phyloP scores from a whole-genome alignment of 1,140 invertebrate genomes.

The Trachelipus rathkii region DNA sequence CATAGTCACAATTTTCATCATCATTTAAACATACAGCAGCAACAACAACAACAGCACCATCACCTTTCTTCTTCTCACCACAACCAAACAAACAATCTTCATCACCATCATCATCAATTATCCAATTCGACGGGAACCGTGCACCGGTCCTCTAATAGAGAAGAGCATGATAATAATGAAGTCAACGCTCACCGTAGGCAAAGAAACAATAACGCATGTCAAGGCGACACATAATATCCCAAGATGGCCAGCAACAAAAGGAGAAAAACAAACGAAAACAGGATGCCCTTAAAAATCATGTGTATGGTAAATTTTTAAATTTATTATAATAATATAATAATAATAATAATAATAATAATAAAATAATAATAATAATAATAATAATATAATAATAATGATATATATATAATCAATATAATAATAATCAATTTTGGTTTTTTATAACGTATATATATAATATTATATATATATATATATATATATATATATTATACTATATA shows the following conservation, averaged over 20 bases:
- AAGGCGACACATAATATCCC: background rate
- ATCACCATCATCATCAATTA: background rate
- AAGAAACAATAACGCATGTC: background rate
- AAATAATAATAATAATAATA: no score
- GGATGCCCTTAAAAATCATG: no score
- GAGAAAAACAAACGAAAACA: background rate
- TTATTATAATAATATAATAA: no score
- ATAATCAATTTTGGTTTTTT: no score
- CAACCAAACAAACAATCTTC: conserved; percentile 6
- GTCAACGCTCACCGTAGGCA: background rate
- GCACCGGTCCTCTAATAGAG: conserved; percentile 19
- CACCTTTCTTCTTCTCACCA: background rate
- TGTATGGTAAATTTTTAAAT: no score
- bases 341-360: no score
- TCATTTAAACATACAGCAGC: background rate
- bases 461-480: no score
- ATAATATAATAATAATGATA: no score
- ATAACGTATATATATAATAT: no score
- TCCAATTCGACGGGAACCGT: background rate
- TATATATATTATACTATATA: no score
- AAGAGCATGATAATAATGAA: conserved; percentile 38
- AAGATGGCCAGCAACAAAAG: background rate
- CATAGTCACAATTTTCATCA: conserved; percentile 19
- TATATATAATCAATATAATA: no score
- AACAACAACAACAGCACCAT: conserved; percentile 17